Base-by-base conservation (phyloP, 2,888 invertebrate species). In the Phortica okadai region DNA sequence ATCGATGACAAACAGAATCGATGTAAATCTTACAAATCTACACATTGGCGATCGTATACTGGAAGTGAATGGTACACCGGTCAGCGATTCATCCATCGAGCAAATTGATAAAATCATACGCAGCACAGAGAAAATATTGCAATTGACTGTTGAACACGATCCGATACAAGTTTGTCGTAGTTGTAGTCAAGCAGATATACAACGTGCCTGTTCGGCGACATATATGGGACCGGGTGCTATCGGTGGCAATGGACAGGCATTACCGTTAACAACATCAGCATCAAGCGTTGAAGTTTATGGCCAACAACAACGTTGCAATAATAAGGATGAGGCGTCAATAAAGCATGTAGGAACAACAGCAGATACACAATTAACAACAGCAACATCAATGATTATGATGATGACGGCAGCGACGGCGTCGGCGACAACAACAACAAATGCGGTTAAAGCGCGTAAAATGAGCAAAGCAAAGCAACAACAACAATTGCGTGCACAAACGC, bases 11-110 rank as follows among this genome's bases (percentile, higher is more conserved):
- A 90, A 92, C 91, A 97, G 97, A 91, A 93, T 97, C 86, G 97
- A 96, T 88, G 94, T 96, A 77, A 95, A 95, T 83, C 92, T 97
- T 76, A 95, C 97, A 93, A 95, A 96, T 8, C 92, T 98, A 75
- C 97, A 96, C 90, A 95, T 98, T 83, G 98, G 98, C n/a, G 98
- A 98, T 92, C 94, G 95, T 87, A 97, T 98, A 82, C 92, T 98
- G 80, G 98, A 98, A 93, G 97, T 98, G 72, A 97, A 98, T 92
- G 98, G 98, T 2, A 94, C 96, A 0, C 96, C 97, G 0, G 95
- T 97, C 0, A 94, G 94, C 88, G 95, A 96, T 88, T 94, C 95
- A 74, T 95, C 96, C 0, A 92, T 97, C 70, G 95, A 96, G 79
- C 96, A 95, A 82, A 95, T 96, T 75, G 96, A 97, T 90, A 94